Evolutionary conservation across 2,113 vertebrate genomes (phyloP), one percentile per base, ranked within the genome.

Genomic region (Rhodinocichla rosea): DNA sequence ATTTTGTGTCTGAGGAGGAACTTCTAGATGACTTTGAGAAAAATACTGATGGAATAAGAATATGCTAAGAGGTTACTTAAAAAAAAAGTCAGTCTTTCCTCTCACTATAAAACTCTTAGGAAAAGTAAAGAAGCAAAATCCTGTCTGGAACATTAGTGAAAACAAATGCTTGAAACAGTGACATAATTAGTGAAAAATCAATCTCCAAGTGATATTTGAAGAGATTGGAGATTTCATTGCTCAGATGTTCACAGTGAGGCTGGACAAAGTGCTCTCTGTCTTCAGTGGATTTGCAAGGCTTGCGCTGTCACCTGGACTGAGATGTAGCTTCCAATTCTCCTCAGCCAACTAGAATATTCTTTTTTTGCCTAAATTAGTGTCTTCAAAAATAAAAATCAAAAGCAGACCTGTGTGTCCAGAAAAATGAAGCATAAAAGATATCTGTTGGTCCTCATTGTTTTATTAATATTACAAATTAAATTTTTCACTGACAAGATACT

Each of bases 401-500:
- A 70, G 5, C 17, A 21, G 17, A 56, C 24, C 26, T 73, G 3
- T 42, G 11, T 65, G 32, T 28, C 30, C 40, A 83, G 37, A 53
- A 68, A 65, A 83, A 75, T 73, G 45, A 62, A 87, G 81, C 78
- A 47, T 26, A 91, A 50, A 68, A 53, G 50, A 42, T 94, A 62
- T 83, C 89, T 69, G 33, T 69, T 88, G 63, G 63, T 73, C 37
- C 35, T 83, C 42, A 64, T 86, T 94, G 85, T 97, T 97, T 90
- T 87, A 83, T 90, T 96, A 94, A 70, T 91, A 81, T 83, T 87
- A 37, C 79, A 92, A 39, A 69, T 83, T 94, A 94, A 91, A 83
- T 77, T 97, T 97, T 96, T 95, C 23, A 83, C 15, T 95, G 93
- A 93, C 75, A 95, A 96, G 64, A 78, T 74, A 90, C 39, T 91